Base-by-base conservation (phyloP, 2,797 vertebrate genomes). In the Kryptolebias ocellatus region DNA sequence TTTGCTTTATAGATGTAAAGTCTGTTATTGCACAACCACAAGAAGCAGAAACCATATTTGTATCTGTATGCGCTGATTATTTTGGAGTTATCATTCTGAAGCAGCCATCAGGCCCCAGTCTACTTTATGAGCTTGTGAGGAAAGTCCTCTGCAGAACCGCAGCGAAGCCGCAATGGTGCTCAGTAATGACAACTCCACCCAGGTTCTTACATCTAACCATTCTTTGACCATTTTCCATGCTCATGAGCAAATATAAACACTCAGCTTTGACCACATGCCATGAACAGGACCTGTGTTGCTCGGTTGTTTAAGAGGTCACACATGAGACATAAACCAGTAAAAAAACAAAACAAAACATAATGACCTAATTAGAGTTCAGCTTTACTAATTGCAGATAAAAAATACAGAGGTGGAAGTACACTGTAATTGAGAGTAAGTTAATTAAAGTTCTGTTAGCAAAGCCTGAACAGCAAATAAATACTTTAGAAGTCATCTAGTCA, bases 341-440 rank as follows among this genome's bases (percentile, higher is more conserved):
- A 8, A 66, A 76, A 77, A 74, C 67, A 59, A 2, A n/a, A n/a
- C n/a, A n/a, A n/a, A n/a, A 67, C 54, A 69, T 18, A 2, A 81
- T 78, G 51, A 77, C 63, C 57, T 76, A 73, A 84, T 84, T 75
- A 79, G 51, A 80, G 68, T 76, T 76, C 78, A 66, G 65, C 51
- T 84, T 65, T 31, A 20, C 65, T 53, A 53, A 53, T 65, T 58
- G 59, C 60, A 67, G 66, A 74, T 76, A 66, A 62, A 24, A 79
- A 82, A 83, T 72, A 80, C 66, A 66, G 82, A 83, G 34, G 63
- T 68, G 56, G 59, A 66, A 45, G 66, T 31, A 42, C 79, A 72
- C 80, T 87, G 62, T 80, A 80, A 86, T 85, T 86, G 61, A 72
- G 69, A 67, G n/a, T 44, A 51, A 74, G 81, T 72, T 80, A 81